Evolutionary conservation across 2,797 vertebrate genomes (phyloP), one percentile per base, ranked within the genome.

Genomic region (Leptoclinus maculatus): DNA sequence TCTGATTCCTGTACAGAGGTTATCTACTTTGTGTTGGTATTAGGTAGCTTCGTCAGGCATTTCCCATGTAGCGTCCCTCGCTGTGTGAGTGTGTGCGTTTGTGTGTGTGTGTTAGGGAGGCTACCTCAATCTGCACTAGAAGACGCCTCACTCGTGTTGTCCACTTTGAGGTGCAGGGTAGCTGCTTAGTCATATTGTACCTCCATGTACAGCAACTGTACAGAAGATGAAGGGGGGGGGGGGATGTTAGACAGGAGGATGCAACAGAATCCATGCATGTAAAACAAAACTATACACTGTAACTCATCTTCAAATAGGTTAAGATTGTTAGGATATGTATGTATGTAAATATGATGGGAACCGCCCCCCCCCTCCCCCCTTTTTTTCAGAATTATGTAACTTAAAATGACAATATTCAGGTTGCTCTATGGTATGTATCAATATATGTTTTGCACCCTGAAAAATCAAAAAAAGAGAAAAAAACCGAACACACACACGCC

Each of bases 401-500:
- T 91, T 90, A 83, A 93, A 89, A 90, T 74, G 83, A 88, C 80
- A 84, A 89, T 93, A 93, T 94, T 94, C 90, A 94, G 94, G 93
- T 93, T 89, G 92, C 91, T 93, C 82, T 89, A 91, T 91, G 87
- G 89, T 94, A 93, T 92, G 91, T 90, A 92, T 90, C 87, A 89
- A 87, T 93, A 90, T 91, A 92, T 93, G 92, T 93, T 94, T 92
- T 92, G 91, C 92, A 91, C 89, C 91, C 90, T 94, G 92, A 87
- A 88, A 71, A 84, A 87, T 54, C 36, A 58, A 34, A 77, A 43
- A 83, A 83, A 76, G n/a, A 56, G 39, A 80, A 39, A 84, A 81
- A 77, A 67, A 63, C n/a, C n/a, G 27, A 66, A 56, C 25, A 81
- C 54, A 81, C 54, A 81, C 76, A 82, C 75, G 7, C 84, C 21